Conservation (phyloP, 2,797 vertebrate genomes). For the Euphonia xanthogaster region DNA sequence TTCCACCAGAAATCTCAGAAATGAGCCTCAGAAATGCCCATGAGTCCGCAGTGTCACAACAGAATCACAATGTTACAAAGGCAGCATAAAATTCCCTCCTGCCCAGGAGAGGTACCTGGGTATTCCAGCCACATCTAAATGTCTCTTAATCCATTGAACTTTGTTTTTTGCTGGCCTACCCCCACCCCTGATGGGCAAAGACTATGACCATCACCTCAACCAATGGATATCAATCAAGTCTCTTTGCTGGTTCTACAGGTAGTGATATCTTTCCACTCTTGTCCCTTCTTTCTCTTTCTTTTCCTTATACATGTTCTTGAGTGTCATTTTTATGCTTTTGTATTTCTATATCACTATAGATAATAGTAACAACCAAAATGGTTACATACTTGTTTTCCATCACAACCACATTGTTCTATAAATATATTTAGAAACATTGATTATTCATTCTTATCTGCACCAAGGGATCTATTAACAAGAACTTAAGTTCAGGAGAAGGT, state of each 20-base stretch:
- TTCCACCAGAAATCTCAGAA: background rate
- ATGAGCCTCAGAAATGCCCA: no score
- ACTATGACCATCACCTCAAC: background rate
- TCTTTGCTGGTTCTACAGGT: background rate
- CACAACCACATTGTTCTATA: background rate
- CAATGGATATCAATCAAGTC: background rate
- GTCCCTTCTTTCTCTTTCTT: background rate
- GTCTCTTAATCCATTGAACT: background rate
- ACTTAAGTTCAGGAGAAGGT: background rate
- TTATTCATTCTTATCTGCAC: background rate
- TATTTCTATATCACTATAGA: background rate
- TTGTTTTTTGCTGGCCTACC: background rate
- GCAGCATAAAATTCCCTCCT: background rate
- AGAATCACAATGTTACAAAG: background rate
- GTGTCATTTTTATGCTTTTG: background rate
- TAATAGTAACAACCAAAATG: background rate
- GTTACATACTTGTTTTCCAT: background rate
- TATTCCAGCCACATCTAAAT: background rate
- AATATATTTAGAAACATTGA: background rate
- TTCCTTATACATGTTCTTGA: background rate
- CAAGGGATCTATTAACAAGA: background rate
- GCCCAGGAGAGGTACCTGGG: background rate
- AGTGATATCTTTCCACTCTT: background rate
- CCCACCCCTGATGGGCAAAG: rapidly evolving
- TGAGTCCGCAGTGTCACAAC: no score